Evolutionary conservation across 2,113 vertebrate species (phyloP), one percentile per base, ranked within the genome.

Genomic region (Pseudonaja textilis): DNA sequence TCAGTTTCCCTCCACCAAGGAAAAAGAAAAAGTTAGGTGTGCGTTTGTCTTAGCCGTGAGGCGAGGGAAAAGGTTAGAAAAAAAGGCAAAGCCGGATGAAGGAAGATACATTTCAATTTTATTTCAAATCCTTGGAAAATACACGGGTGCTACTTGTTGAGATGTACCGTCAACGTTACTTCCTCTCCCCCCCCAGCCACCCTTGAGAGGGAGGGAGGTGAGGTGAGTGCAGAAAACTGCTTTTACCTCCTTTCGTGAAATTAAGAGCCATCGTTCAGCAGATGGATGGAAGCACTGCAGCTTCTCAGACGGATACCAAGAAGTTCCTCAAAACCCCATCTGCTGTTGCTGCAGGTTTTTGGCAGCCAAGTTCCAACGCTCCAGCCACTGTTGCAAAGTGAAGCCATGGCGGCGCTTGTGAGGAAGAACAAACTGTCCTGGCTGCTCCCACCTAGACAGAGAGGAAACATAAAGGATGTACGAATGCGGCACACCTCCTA

Each of bases 401-500:
- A 97, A 94, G 34, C 97, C 98, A 45, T 96, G 96, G 90, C 95
- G 95, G 3, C 45, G 92, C 93, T 97, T 87, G 3, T 97, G 96
- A 2, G 98, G 96, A 1, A 98, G 94, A 39, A 95, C 96, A 89
- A 97, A 96, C 96, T 98, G 98, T 0, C 95, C 98, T 0, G 98
- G 98, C 94, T 97, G 97, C 92, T 98, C 97, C 98, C 98, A 98
- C 98, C 98, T 98, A 88, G 16, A 93, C n/a, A 86, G 9, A 87
- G 14, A 22, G 26, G 59, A 8, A 42, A 5, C 8, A 11, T 57
- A 34, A 23, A 42, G 5, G 26, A 56, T 14, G 3, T 18, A 25
- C 29, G 1, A 20, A 26, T 0, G 12, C 0, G 22, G 8, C 16
- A 7, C 3, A 34, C 74, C n/a, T n/a, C 61, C 57, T 57, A 1